Conservation (phyloP, 2,113 vertebrate genomes). For the Crotalus tigris region DNA sequence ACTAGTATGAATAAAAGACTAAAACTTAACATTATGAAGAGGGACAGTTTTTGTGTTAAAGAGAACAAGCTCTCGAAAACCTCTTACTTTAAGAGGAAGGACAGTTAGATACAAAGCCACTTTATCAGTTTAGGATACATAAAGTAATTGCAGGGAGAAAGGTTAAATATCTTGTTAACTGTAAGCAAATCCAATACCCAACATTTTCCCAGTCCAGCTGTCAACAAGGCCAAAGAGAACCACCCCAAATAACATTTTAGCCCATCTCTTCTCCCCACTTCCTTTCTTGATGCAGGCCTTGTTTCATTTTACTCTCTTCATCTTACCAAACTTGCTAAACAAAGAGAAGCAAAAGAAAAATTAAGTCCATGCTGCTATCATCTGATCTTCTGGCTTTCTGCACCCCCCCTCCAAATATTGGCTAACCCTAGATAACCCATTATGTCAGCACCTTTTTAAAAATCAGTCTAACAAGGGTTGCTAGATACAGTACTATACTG, state of each 20-base stretch:
- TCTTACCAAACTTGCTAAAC: not conserved
- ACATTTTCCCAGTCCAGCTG: not conserved
- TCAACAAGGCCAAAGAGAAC: not conserved
- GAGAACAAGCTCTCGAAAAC: not conserved
- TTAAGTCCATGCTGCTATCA: not conserved
- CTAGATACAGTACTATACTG: not conserved
- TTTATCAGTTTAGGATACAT: not conserved
- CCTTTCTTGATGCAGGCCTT: not conserved
- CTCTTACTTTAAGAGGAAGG: not conserved
- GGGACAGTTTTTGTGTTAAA: not conserved
- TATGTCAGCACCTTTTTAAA: not conserved
- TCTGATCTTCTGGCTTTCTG: not conserved
- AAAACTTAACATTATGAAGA: not conserved
- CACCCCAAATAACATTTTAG: not conserved
- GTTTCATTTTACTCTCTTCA: not conserved
- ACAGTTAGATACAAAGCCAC: not conserved
- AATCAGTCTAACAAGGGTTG: not conserved
- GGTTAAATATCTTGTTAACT: not conserved
- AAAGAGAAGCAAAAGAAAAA: not conserved
- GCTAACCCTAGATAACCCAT: not conserved
- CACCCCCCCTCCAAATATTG: not conserved
- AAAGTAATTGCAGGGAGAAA: not conserved
- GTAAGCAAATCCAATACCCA: not conserved
- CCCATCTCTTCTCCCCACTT: not conserved
- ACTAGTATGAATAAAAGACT: not conserved